Evolutionary conservation across 53 echinoderm and acorn worm species (phyloP), one percentile per base, ranked within the genome.

Genomic region (Stichopus horrens): DNA sequence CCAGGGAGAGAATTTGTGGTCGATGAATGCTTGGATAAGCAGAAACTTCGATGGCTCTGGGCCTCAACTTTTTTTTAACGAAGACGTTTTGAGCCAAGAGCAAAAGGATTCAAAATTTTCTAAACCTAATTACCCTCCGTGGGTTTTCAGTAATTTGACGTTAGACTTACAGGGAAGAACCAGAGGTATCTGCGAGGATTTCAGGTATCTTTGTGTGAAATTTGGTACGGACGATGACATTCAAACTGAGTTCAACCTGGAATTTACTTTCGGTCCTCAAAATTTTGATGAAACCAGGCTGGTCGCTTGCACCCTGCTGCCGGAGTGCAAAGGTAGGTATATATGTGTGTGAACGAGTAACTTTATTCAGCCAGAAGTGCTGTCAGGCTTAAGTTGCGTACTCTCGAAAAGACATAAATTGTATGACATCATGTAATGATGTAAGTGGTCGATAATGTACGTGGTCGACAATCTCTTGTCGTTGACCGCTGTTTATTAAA

Each of bases 151-250:
- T 5, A 85, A 85, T 52, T 52, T 85, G 85, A 85, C 85, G 5
- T 4, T 85, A 13, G 63, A 63, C 60, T 68, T 85, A 37, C 52
- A 66, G 52, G 85, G 85, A 52, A 59, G 52, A 63, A 66, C 9
- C 37, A 4, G 18, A 7, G 85, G 85, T 10, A 18, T 85, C 8
- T 85, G 85, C 51, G 67, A 85, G 52, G 85, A 85, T 52, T 85
- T 85, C 37, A 85, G 23, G 55, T 87, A 87, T 55, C 56, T 74
- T 5, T 87, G 87, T 16, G 87, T 87, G 8, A 74, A 74, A 57
- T 87, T 87, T 23, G 56, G 74, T 16, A 7, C 6, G n/a, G 87
- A 75, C 0, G 87, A 87, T 19, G 75, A 87, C 7, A 20, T 37
- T 9, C 16, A 21, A 54, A 19, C 87, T 0, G 54, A 87, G 75